Evolutionary conservation across 2,888 invertebrate species (phyloP).

Genomic region (Euplexia lucipara): DNA sequence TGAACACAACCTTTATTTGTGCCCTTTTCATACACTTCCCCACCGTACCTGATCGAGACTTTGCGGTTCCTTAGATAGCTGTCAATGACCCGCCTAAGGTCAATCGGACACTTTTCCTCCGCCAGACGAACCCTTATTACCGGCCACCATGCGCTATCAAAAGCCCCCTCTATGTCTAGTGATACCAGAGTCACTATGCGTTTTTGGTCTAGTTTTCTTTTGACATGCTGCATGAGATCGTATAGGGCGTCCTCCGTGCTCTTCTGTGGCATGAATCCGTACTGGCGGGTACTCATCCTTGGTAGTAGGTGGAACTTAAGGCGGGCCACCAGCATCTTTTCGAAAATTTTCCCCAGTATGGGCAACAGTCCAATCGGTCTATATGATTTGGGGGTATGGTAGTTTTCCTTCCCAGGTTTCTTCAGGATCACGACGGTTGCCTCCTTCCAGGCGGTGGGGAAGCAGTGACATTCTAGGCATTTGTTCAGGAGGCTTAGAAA

Average conservation of each 20-base stretch:
- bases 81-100: neutral
- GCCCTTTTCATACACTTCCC: neutral
- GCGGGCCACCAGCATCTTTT: slow-evolving; percentile 29
- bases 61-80: neutral
- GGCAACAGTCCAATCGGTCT: slow-evolving; percentile 20
- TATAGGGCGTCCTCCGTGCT: no score
- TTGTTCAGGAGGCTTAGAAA: neutral
- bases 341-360: neutral
- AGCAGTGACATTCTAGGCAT: neutral
- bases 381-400: neutral
- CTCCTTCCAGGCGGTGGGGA: neutral
- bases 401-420: slow-evolving; percentile 10
- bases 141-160: slow-evolving; percentile 19
- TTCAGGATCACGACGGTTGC: neutral
- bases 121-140: no score
- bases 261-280: no score
- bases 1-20: slow-evolving; percentile 2
- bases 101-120: slow-evolving; percentile 17
- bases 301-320: no score
- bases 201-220: no score
- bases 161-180: no score
- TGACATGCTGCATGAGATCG: no score
- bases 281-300: no score
- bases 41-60: neutral
- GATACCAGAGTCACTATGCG: no score